Base-by-base conservation (phyloP, 2,113 vertebrate genomes). In the Platysternon megacephalum region DNA sequence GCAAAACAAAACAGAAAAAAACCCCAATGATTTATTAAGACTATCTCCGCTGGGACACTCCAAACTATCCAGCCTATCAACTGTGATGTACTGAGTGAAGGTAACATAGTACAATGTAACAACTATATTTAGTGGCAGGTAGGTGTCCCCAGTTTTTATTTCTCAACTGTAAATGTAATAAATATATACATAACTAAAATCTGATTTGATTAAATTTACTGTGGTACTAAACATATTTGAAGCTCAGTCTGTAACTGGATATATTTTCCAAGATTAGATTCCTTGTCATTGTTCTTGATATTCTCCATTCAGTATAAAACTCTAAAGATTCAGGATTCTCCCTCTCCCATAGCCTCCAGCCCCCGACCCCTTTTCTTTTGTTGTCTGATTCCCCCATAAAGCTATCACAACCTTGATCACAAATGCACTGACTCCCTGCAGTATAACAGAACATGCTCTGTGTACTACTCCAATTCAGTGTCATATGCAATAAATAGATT, bases 401-500 rank as follows among this genome's bases (percentile, higher is more conserved):
- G 56, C 89, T 82, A 42, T 21, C 22, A 3, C 6, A 5, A 5
- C 32, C 35, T 19, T n/a, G 12, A 44, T 49, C 35, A 49, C 46
- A 91, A 53, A 79, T 19, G 7, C 61, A 39, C 17, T 7, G 42
- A 0, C 49, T 84, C 56, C 53, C 53, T 81, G 17, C 65, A 42
- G n/a, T 1, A 81, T 68, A 44, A 76, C 68, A 65, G 44, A 9
- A 51, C 28, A 4, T 52, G 42, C 14, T 85, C 19, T 14, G 35
- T n/a, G 29, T 49, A 58, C 3, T 4, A 0, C 9, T 80, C 49
- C 65, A 49, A 19, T 4, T 8, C 84, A 53, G 3, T 0, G 13
- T 39, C n/a, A 0, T 0, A 3, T 29, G 32, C 3, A 7, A 5
- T 19, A 14, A 1, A 10, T 48, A 8, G 14, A 1, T 26, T 3